Conservation (phyloP, 2,888 invertebrate genomes). For the Plebejus melissa region DNA sequence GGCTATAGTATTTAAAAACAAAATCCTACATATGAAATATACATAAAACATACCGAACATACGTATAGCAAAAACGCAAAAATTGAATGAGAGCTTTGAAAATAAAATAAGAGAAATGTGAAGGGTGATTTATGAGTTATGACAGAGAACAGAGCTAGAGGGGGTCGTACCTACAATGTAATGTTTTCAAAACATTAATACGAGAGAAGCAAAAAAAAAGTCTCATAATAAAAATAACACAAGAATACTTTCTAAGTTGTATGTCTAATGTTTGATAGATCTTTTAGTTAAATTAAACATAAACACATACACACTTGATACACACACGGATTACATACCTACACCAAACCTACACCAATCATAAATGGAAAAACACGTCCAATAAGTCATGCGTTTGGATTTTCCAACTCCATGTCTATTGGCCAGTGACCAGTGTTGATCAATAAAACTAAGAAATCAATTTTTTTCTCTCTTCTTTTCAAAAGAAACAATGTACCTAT, state of each 20-base stretch:
- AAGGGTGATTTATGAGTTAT: background rate
- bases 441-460: too few species aligned
- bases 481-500: too few species aligned
- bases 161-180: constrained; percentile 1
- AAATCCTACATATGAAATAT: background rate
- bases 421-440: too few species aligned
- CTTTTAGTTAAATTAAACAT: background rate
- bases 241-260: background rate
- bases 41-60: background rate
- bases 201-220: background rate
- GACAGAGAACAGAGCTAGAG: background rate
- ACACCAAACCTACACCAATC: too few species aligned
- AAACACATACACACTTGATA: too few species aligned
- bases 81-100: constrained; percentile 15
- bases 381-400: background rate
- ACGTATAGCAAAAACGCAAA: background rate
- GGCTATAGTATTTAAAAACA: background rate
- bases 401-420: too few species aligned
- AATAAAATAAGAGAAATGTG: background rate
- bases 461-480: too few species aligned
- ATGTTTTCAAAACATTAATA: background rate
- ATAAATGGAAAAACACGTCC: background rate
- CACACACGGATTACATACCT: too few species aligned
- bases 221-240: background rate
- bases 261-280: background rate